A percentile compares a stretch with the other conserved stretches of the same genome.
Evolutionary conservation across 1,140 invertebrate species (phyloP).

Genomic region (Samia ricini): DNA sequence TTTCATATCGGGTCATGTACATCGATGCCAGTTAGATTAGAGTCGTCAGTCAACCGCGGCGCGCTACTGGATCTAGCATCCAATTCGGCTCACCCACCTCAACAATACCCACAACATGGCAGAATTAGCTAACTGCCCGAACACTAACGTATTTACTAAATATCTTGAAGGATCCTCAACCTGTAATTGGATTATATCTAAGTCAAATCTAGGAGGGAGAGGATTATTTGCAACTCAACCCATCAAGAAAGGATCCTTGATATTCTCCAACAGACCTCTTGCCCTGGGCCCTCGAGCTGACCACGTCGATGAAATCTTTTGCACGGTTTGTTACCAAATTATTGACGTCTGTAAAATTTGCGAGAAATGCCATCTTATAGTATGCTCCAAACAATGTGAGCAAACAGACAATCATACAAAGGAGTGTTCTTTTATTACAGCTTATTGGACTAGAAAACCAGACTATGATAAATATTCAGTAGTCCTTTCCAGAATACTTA

Average conservation of each 20-base stretch:
- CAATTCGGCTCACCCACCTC: conserved; percentile 12
- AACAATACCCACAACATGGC: conserved; percentile 19
- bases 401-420: conserved; percentile 66
- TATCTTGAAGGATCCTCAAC: conserved; percentile 8
- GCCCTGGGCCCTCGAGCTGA: conserved; percentile 79
- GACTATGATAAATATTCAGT: conserved; percentile 47
- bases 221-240: conserved; percentile 81
- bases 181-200: conserved; percentile 57
- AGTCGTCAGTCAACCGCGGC: conserved; percentile 51
- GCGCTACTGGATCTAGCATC: conserved; percentile 31
- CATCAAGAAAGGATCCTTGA: conserved; percentile 80
- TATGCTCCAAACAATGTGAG: conserved; percentile 79
- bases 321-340: conserved; percentile 75
- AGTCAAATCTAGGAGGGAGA: conserved; percentile 79
- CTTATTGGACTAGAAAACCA: conserved; percentile 66
- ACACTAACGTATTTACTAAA: neutral
- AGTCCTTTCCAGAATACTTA: conserved; percentile 66
- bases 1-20: conserved; percentile 59
- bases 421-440: conserved; percentile 79
- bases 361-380: conserved; percentile 76
- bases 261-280: conserved; percentile 82
- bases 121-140: neutral
- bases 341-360: conserved; percentile 68
- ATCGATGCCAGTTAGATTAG: conserved; percentile 38
- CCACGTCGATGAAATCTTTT: conserved; percentile 65